Evolutionary conservation across 2,113 vertebrate genomes (phyloP).

Genomic region (Eidolon helvum): DNA sequence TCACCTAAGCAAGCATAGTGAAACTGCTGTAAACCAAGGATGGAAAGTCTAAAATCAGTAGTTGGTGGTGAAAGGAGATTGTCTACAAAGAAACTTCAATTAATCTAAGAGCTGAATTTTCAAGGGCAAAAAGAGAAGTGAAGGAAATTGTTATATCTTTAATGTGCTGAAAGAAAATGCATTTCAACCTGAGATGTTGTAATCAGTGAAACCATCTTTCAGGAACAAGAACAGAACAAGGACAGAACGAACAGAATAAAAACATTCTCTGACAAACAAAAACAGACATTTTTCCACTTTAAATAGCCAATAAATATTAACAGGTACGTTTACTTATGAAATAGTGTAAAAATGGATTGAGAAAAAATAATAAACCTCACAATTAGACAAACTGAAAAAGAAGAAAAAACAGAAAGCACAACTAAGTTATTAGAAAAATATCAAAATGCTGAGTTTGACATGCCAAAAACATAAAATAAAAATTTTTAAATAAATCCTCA

Average conservation of each 20-base stretch:
- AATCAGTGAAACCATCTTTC: slow-evolving; percentile 34
- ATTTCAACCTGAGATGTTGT: slow-evolving; percentile 15
- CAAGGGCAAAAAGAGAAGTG: neutral
- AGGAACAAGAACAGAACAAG: slow-evolving; percentile 25
- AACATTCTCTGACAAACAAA: neutral
- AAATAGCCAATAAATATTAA: neutral
- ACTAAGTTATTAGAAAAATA: neutral
- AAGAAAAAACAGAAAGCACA: neutral
- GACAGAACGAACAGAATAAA: neutral
- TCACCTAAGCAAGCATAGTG: neutral
- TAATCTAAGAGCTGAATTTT: neutral
- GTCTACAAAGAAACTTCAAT: neutral
- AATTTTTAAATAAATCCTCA: neutral
- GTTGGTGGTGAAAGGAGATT: neutral
- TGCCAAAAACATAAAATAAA: neutral
- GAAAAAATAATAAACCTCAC: neutral
- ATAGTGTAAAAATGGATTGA: neutral
- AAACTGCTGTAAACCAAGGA: neutral
- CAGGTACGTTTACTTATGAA: neutral
- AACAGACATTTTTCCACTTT: neutral
- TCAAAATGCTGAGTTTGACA: neutral
- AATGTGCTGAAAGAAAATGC: slow-evolving; percentile 23
- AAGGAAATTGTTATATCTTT: slow-evolving; percentile 2
- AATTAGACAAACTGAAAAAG: neutral
- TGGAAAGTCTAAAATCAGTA: neutral